Percentiles rank a stretch among this genome's conserved stretches.
phyloP scores from a whole-genome alignment of 2,888 invertebrate species.

The Leucania comma region DNA sequence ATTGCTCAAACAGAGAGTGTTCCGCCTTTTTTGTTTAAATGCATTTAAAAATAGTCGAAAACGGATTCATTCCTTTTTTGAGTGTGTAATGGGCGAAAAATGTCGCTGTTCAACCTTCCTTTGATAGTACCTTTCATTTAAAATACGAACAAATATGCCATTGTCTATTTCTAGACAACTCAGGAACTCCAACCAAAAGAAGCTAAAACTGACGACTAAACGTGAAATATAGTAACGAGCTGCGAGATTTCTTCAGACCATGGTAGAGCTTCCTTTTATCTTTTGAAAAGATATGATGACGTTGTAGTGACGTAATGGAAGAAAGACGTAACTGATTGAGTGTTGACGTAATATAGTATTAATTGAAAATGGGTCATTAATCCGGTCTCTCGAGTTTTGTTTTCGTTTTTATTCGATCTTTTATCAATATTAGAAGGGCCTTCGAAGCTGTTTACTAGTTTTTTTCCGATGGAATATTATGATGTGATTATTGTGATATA shows the following conservation, averaged over 20 bases:
- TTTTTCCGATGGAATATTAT: neutral
- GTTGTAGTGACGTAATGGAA: slow-evolving; percentile 12
- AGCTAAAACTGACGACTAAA: slow-evolving; percentile 3
- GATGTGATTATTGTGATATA: neutral
- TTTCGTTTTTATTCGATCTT: slow-evolving; percentile 27
- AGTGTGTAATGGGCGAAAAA: too few relatives aligned
- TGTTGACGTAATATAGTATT: slow-evolving; percentile 10
- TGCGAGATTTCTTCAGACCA: slow-evolving; percentile 5
- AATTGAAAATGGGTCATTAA: slow-evolving; percentile 18
- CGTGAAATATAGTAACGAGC: slow-evolving; percentile 19
- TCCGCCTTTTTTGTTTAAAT: too few relatives aligned
- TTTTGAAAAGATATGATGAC: slow-evolving; percentile 11
- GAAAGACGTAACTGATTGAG: slow-evolving; percentile 22
- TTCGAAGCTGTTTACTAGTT: slow-evolving; percentile 25
- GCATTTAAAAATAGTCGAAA: too few relatives aligned
- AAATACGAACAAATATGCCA: neutral
- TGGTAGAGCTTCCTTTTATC: slow-evolving; percentile 7
- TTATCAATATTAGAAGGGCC: slow-evolving; percentile 37
- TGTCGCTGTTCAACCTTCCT: too few relatives aligned
- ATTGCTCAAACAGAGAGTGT: too few relatives aligned
- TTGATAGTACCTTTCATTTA: neutral
- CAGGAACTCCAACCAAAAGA: slow-evolving; percentile 7
- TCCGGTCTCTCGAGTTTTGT: slow-evolving; percentile 37
- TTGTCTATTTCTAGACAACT: slow-evolving; percentile 30
- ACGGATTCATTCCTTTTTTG: too few relatives aligned